Conservation (phyloP, 2,888 invertebrate species). For the Erebia epiphron region DNA sequence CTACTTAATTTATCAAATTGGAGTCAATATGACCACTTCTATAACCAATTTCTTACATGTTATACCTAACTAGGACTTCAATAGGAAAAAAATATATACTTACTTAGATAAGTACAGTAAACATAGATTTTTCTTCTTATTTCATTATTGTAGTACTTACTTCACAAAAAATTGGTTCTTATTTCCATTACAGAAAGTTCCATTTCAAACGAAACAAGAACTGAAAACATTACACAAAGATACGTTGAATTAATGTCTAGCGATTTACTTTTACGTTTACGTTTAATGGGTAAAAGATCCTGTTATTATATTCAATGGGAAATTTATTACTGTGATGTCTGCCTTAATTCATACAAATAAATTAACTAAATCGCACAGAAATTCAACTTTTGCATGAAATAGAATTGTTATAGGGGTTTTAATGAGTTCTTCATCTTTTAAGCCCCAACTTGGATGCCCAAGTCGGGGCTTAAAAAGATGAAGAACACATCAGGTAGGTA, state of each 20-base stretch:
- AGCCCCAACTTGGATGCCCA: not conserved
- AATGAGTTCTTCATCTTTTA: not conserved
- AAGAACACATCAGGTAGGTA: too few species aligned
- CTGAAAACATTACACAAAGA: constrained; percentile 13
- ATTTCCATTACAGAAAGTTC: constrained; percentile 10
- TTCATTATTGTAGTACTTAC: constrained; percentile 3
- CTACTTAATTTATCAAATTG: too few species aligned
- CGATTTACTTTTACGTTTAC: constrained; percentile 25
- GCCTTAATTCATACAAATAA: constrained; percentile 10
- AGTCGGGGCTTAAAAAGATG: not conserved
- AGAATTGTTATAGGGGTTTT: constrained; percentile 4
- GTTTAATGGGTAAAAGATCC: constrained; percentile 26
- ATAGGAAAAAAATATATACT: not conserved
- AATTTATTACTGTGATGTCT: constrained; percentile 22
- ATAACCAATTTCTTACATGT: too few species aligned
- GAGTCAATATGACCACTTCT: too few species aligned
- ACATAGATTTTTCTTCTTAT: not conserved
- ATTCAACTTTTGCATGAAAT: constrained; percentile 10
- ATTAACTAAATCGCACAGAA: constrained; percentile 11
- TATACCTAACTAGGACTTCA: too few species aligned
- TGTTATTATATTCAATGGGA: constrained; percentile 26
- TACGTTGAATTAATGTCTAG: constrained; percentile 24
- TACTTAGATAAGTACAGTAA: not conserved
- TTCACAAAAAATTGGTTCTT: not conserved
- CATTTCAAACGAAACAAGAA: not conserved